Conservation (phyloP, 2,888 invertebrate genomes). For the Leptothorax acervorum region DNA sequence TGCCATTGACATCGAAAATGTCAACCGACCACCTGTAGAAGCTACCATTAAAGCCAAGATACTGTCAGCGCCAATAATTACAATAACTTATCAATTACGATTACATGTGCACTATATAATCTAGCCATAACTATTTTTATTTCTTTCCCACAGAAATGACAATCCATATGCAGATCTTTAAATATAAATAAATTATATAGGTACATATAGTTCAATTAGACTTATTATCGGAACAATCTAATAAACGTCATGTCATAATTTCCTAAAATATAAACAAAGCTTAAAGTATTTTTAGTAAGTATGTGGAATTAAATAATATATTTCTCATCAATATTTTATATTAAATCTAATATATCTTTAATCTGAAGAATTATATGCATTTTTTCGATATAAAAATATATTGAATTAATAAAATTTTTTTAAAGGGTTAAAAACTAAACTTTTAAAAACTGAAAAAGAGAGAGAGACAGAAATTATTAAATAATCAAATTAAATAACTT, state of each 20-base stretch:
- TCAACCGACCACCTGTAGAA: constrained; percentile 74
- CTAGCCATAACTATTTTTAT: neutral
- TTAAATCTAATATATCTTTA: neutral
- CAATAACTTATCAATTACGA: constrained; percentile 46
- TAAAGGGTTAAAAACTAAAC: neutral
- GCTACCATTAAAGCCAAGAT: constrained; percentile 63
- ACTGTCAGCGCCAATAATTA: constrained; percentile 56
- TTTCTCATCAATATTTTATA: neutral
- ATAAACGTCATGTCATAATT: neutral
- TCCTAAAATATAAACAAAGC: neutral
- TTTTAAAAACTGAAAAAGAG: neutral
- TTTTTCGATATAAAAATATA: neutral
- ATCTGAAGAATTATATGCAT: neutral
- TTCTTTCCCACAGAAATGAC: neutral
- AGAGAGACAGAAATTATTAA: neutral
- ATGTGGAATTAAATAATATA: neutral
- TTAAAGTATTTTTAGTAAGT: neutral
- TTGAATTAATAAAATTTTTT: constrained; percentile 1
- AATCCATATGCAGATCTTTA: neutral
- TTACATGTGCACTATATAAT: neutral
- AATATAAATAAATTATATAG: neutral
- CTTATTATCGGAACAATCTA: neutral
- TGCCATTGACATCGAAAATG: constrained; percentile 73
- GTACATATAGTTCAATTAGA: neutral
- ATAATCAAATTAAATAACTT: neutral